Evolutionary conservation across 2,888 invertebrate genomes (phyloP).

Genomic region (Alitta virens): DNA sequence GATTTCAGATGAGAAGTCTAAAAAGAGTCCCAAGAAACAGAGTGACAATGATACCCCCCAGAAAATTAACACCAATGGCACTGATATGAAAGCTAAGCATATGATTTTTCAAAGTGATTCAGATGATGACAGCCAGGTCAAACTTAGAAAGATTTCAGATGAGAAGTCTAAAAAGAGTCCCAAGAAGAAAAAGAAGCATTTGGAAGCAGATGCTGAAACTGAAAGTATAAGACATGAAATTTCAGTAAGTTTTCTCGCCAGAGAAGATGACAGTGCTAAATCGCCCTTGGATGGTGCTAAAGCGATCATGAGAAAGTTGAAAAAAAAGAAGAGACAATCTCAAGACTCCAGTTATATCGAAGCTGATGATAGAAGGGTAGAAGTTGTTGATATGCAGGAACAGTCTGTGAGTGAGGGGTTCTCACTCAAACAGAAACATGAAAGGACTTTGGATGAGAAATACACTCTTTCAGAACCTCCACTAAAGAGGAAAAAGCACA

Average conservation of each 20-base stretch:
- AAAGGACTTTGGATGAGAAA: neutral
- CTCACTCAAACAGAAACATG: neutral
- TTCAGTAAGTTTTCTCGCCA: neutral
- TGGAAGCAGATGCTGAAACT: neutral
- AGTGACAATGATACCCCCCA: neutral
- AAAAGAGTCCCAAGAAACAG: neutral
- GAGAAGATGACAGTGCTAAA: neutral
- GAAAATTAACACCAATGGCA: neutral
- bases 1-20: neutral
- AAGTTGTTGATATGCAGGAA: neutral
- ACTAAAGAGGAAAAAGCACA: no score
- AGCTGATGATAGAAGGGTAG: neutral
- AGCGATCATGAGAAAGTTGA: neutral
- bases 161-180: neutral
- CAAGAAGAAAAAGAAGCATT: neutral
- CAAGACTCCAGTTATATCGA: neutral
- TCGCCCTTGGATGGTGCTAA: neutral
- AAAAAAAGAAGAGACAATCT: neutral
- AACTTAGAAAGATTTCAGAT: neutral
- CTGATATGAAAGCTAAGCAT: neutral
- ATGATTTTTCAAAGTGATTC: neutral
- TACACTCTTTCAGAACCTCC: neutral
- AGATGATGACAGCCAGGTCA: constrained; percentile 1
- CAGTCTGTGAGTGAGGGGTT: neutral
- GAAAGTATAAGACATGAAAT: neutral